phyloP scores from a whole-genome alignment of 2,888 invertebrate species.

The Bembecia ichneumoniformis region DNA sequence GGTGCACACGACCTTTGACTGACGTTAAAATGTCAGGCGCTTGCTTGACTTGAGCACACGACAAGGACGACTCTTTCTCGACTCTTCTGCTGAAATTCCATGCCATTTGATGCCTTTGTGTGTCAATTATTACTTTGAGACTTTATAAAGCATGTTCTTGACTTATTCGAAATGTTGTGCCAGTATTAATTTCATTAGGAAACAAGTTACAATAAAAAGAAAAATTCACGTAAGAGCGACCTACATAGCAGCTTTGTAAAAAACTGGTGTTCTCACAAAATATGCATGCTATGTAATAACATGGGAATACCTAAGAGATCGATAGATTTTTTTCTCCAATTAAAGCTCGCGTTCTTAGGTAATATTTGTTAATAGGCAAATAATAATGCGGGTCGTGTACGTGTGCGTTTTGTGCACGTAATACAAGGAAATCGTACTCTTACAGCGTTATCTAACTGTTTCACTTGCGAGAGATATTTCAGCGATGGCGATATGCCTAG shows the following conservation, averaged over 20 bases:
- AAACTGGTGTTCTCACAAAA: not conserved
- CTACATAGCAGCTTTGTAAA: no score
- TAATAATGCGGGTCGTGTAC: constrained; percentile 20
- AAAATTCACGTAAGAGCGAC: no score
- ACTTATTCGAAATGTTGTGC: not conserved
- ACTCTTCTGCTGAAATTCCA: constrained; percentile 12
- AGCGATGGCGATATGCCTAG: not conserved
- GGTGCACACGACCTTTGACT: constrained; percentile 68
- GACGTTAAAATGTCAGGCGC: constrained; percentile 63
- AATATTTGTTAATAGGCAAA: constrained; percentile 29
- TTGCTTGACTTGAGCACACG: constrained; percentile 44
- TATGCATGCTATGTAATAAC: not conserved
- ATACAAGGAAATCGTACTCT: constrained; percentile 48
- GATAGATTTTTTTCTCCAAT: constrained; percentile 15
- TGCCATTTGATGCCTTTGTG: constrained; percentile 56
- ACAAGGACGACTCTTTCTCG: constrained; percentile 70
- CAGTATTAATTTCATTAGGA: no score
- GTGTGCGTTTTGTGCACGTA: constrained; percentile 33
- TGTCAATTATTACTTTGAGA: constrained; percentile 54
- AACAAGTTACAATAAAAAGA: no score
- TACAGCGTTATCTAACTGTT: constrained; percentile 9
- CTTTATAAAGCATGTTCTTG: constrained; percentile 35
- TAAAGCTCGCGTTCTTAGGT: constrained; percentile 21
- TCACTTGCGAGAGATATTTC: not conserved
- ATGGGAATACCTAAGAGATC: no score